Evolutionary conservation across 1,140 invertebrate species (phyloP).

Genomic region (Heliconius nattereri): DNA sequence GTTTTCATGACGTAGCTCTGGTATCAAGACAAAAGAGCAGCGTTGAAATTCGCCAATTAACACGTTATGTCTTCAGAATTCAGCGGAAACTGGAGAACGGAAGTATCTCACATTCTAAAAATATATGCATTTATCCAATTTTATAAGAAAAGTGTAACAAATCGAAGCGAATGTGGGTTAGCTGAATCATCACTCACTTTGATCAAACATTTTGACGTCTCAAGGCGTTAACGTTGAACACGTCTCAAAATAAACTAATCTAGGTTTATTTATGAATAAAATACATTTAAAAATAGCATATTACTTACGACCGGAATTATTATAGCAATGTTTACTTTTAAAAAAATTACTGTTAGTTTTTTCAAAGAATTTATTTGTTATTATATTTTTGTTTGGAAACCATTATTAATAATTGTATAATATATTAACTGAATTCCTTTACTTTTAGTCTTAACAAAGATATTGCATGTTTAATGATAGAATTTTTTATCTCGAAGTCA

Average conservation of each 20-base stretch:
- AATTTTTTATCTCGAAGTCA: too few relatives aligned
- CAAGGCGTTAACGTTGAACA: constrained; percentile 38
- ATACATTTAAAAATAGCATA: neutral
- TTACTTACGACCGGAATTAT: neutral
- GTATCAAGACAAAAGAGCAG: too few relatives aligned
- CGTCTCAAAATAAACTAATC: constrained; percentile 18
- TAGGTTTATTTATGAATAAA: constrained; percentile 18
- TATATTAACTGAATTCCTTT: too few relatives aligned
- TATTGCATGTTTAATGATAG: too few relatives aligned
- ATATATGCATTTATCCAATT: neutral
- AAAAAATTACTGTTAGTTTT: neutral
- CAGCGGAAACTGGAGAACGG: too few relatives aligned
- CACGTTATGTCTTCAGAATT: too few relatives aligned
- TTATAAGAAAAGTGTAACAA: neutral
- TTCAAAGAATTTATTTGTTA: neutral
- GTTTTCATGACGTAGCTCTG: too few relatives aligned
- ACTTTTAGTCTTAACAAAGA: too few relatives aligned
- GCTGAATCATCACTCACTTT: constrained; percentile 43
- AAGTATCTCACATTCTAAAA: too few relatives aligned
- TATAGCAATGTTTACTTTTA: neutral
- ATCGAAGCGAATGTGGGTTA: constrained; percentile 19
- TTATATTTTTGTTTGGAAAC: neutral
- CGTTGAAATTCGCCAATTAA: too few relatives aligned
- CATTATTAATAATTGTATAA: too few relatives aligned
- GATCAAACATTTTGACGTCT: constrained; percentile 50